phyloP scores from a whole-genome alignment of 2,797 vertebrate species.

The Cyclopterus lumpus region DNA sequence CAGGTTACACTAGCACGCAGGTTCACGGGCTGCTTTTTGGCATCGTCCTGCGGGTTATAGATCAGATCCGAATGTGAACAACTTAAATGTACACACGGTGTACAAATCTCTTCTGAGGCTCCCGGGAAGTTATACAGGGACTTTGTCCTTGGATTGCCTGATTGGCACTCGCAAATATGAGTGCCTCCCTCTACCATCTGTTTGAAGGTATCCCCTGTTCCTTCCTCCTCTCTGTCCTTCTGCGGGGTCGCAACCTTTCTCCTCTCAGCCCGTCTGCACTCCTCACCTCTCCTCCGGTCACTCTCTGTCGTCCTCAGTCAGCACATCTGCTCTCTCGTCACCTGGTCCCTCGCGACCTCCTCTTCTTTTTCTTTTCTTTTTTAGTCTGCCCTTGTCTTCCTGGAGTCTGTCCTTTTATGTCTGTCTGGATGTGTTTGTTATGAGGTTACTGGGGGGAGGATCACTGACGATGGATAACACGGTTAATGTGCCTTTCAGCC shows the following conservation, averaged over 20 bases:
- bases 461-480: constrained; percentile 13
- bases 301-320: constrained; percentile 47
- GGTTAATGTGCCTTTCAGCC: constrained; percentile 22
- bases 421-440: not conserved
- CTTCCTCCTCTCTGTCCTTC: constrained; percentile 25
- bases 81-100: constrained; percentile 5
- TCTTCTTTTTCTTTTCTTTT: not conserved
- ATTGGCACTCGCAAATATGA: constrained; percentile 3
- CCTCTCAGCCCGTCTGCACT: constrained; percentile 38
- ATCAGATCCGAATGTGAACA: not conserved
- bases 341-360: constrained; percentile 28
- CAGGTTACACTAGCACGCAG: not conserved
- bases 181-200: constrained; percentile 60
- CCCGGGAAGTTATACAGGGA: not conserved
- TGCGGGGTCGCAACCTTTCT: constrained; percentile 33
- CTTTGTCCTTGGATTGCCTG: not conserved
- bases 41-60: not conserved
- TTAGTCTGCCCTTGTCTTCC: constrained; percentile 16
- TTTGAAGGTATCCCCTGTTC: constrained; percentile 48
- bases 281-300: constrained; percentile 33
- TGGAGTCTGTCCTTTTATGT: not conserved
- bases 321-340: constrained; percentile 57
- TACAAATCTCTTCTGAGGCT: not conserved
- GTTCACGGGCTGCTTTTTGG: not conserved
- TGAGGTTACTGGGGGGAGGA: constrained; percentile 1